These are phyloP conservation scores for Myiotriccus ornatus DNA, from an alignment of 2,797 vertebrate species.

Conservation along the genomic window DNA sequence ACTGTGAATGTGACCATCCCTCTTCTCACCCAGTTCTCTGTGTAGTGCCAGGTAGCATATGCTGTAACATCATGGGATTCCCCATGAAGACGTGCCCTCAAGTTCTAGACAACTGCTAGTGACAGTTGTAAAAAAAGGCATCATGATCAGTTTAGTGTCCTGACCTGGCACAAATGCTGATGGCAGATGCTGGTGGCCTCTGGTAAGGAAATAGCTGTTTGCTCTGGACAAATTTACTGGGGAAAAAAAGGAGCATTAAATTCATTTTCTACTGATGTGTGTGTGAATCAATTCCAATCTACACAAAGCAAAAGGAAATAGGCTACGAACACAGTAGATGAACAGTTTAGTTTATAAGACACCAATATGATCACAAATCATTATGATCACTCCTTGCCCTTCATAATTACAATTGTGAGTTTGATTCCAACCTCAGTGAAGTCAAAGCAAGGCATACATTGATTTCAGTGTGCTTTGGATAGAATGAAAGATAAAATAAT, in stretches of 20 bases:
- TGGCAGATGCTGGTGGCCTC: background rate
- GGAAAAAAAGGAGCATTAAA: background rate
- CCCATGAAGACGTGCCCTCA: background rate
- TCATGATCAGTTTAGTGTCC: background rate
- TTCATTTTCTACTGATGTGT: background rate
- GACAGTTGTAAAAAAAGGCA: background rate
- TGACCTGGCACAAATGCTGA: background rate
- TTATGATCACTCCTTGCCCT: background rate
- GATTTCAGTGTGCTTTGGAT: background rate
- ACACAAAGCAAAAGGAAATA: background rate
- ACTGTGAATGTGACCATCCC: background rate
- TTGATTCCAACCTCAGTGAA: background rate
- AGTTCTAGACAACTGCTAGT: background rate
- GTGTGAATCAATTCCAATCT: background rate
- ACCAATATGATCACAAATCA: background rate
- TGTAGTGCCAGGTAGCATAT: slow-evolving; percentile 4
- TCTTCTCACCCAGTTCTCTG: background rate
- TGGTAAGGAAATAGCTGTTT: background rate
- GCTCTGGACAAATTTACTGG: background rate
- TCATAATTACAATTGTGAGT: background rate
- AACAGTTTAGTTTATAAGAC: background rate
- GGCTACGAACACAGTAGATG: background rate
- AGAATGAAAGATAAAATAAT: slow-evolving; percentile 1
- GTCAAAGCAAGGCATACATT: background rate
- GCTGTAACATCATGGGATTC: slow-evolving; percentile 2